Evolutionary conservation across 2,113 vertebrate species (phyloP), one percentile per base, ranked within the genome.

Genomic region (Cyphomyrus discorhynchus): DNA sequence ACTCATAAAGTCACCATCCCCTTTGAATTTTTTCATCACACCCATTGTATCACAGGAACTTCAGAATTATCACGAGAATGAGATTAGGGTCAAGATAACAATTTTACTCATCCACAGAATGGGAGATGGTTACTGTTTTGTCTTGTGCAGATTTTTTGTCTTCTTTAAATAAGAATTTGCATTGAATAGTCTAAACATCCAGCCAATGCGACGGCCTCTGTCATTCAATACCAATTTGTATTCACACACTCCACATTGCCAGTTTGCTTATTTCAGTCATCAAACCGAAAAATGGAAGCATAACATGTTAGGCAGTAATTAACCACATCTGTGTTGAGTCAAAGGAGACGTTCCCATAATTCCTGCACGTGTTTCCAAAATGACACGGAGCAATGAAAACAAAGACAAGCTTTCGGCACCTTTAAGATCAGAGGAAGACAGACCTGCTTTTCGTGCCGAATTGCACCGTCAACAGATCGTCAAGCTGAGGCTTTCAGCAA

Each of bases 111-210:
- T 35, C 13, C 31, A 27, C 45, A 87, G 85, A 50, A 27, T 17
- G n/a, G 49, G 31, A 19, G 49, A 87, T 87, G 85, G 42, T 53
- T 52, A 87, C 35, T 87, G 85, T 87, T 86, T 50, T 56, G 85
- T 35, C 50, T 87, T 87, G 49, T 52, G 21, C 11, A 19, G 83
- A 31, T 19, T 53, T 87, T 35, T 39, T 21, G 50, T 87, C 4
- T 56, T 19, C n/a, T 87, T 87, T 52, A 13, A 87, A 53, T 35
- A 87, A 53, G 49, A 13, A 45, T 84, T 84, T 47, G 80, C 49
- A 31, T 39, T 39, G 3, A 86, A 56, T 27, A 39, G 46, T 52
- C n/a, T 31, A 21, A 50, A 53, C 15, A 86, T 53, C 24, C 39
- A 24, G 82, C 10, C 5, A 53, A 7, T 39, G 35, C 0, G 15